Percentiles rank a stretch among this genome's conserved stretches.
Evolutionary conservation across 2,797 vertebrate genomes (phyloP).

Genomic region (Ptychobarbus kaznakovi): DNA sequence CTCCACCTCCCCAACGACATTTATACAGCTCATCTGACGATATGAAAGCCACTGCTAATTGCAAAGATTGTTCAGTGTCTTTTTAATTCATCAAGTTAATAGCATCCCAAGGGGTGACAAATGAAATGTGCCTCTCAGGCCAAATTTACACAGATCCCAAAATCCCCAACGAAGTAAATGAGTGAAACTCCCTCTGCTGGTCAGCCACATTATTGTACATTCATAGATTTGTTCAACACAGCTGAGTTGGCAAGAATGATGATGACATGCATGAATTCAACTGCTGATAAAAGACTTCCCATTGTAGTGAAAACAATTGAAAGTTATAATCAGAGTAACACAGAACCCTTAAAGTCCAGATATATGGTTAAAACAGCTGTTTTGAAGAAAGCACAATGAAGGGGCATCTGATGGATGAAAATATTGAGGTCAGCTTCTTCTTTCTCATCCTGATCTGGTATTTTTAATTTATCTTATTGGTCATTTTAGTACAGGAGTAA

Average conservation of each 20-base stretch:
- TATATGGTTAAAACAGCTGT: background rate
- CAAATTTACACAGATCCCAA: constrained; percentile 24
- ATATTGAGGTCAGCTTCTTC: background rate
- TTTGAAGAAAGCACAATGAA: constrained; percentile 23
- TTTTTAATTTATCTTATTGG: constrained; percentile 43
- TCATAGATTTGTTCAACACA: background rate
- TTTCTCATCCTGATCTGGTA: constrained; percentile 61
- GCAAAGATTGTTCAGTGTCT: constrained; percentile 38
- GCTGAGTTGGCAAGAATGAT: background rate
- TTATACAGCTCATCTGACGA: constrained; percentile 34
- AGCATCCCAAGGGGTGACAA: constrained; percentile 35
- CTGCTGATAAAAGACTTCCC: constrained; percentile 16
- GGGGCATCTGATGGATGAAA: constrained; percentile 20
- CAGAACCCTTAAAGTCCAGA: background rate
- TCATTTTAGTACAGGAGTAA: constrained; percentile 52
- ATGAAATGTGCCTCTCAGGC: constrained; percentile 18
- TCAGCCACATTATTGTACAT: constrained; percentile 49
- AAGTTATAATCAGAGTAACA: background rate
- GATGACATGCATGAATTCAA: background rate
- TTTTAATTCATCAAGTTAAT: constrained; percentile 47
- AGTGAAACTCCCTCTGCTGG: constrained; percentile 77
- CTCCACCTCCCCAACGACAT: constrained; percentile 2
- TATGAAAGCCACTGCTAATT: constrained; percentile 23
- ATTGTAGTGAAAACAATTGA: background rate
- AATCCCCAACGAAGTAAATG: background rate